Evolutionary conservation across 2,888 invertebrate species (phyloP).

Genomic region (Drosophila subsilvestris): DNA sequence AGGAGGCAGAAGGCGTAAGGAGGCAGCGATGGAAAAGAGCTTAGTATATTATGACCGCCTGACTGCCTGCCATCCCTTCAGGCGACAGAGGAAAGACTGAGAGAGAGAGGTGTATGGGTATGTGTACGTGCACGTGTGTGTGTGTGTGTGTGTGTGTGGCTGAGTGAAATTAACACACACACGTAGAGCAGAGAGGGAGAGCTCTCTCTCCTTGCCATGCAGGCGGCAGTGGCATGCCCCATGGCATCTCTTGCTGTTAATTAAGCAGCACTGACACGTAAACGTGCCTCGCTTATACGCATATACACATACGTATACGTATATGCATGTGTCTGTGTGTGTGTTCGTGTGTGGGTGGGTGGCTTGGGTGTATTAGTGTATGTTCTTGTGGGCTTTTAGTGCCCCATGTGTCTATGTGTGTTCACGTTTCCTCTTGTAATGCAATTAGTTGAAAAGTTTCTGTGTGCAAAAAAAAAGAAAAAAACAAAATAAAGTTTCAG

Average conservation of each 20-base stretch:
- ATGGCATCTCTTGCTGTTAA: constrained; percentile 55
- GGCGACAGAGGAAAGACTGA: neutral
- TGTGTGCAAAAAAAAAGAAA: constrained; percentile 39
- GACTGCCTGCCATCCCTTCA: constrained; percentile 32
- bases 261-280: constrained; percentile 68
- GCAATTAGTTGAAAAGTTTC: constrained; percentile 77
- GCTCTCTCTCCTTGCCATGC: neutral
- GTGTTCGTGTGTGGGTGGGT: constrained; percentile 5
- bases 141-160: neutral
- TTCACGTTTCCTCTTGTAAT: constrained; percentile 77
- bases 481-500: constrained; percentile 29
- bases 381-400: constrained; percentile 2
- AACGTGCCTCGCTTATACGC: constrained; percentile 37
- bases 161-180: no score
- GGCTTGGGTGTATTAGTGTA: constrained; percentile 8
- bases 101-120: no score
- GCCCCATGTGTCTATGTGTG: constrained; percentile 15
- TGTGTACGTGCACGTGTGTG: neutral
- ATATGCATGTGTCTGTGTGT: no score
- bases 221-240: neutral
- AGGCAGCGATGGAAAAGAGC: constrained; percentile 24
- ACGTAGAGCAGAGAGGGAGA: neutral
- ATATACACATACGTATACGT: no score
- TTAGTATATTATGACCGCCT: constrained; percentile 68
- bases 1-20: constrained; percentile 3